phyloP scores from a whole-genome alignment of 2,113 vertebrate genomes.

The Atlantisia rogersi region DNA sequence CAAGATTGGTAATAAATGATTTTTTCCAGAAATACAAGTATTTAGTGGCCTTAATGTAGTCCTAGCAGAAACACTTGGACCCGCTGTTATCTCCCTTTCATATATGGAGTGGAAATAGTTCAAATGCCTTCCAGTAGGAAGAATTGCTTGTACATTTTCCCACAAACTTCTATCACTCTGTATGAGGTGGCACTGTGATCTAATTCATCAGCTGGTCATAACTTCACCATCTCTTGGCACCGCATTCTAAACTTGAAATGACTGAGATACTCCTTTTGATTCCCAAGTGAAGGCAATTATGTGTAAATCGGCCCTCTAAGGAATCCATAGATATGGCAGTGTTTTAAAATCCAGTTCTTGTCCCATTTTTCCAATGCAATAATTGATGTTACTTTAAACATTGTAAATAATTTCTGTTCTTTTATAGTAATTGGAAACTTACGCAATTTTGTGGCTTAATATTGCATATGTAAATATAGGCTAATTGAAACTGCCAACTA shows the following conservation, averaged over 20 bases:
- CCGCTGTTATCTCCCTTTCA: neutral
- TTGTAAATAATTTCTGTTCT: slow-evolving; percentile 22
- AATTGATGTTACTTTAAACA: slow-evolving; percentile 23
- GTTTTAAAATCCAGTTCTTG: neutral
- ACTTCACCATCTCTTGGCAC: neutral
- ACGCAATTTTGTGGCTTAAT: slow-evolving; percentile 37
- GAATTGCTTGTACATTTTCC: neutral
- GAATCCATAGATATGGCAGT: neutral
- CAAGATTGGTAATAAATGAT: neutral
- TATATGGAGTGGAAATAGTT: neutral
- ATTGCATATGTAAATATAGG: slow-evolving; percentile 41
- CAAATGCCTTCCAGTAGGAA: neutral
- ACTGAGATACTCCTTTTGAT: neutral
- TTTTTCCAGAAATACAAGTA: neutral
- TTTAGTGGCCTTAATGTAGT: neutral
- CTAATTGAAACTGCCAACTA: slow-evolving; percentile 53
- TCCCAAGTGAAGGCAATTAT: neutral
- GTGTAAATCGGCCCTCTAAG: neutral
- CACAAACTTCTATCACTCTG: neutral
- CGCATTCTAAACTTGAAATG: neutral
- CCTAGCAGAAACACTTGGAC: neutral
- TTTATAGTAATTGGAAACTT: slow-evolving; percentile 30
- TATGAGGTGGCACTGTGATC: neutral
- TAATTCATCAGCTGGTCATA: neutral
- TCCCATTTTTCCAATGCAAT: neutral